Evolutionary conservation across 1,140 invertebrate genomes (phyloP).

Genomic region (Agraylea sexmaculata): DNA sequence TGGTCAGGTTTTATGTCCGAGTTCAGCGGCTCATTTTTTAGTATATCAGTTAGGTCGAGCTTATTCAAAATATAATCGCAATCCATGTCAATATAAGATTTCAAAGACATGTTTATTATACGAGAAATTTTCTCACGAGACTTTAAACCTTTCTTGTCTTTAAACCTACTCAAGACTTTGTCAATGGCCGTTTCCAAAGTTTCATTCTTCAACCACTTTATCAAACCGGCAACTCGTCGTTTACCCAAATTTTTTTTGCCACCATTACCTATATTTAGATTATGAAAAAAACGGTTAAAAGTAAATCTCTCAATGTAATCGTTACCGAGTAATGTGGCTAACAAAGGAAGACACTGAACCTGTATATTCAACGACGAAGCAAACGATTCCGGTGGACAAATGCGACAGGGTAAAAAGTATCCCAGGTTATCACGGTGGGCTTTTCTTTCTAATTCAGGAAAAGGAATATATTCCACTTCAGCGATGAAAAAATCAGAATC

Average conservation of each 20-base stretch:
- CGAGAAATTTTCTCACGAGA: too few relatives aligned
- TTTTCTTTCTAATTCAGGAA: constrained; percentile 48
- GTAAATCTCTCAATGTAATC: constrained; percentile 63
- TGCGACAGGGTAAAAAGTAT: too few relatives aligned
- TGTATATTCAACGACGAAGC: too few relatives aligned
- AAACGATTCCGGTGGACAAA: too few relatives aligned
- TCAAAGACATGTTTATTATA: too few relatives aligned
- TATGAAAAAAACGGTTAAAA: constrained; percentile 57
- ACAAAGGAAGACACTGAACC: too few relatives aligned
- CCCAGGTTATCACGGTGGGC: constrained; percentile 24
- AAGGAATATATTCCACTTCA: constrained; percentile 69
- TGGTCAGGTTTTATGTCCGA: too few relatives aligned
- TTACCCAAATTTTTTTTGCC: constrained; percentile 45
- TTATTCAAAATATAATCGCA: too few relatives aligned
- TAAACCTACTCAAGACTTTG: constrained; percentile 51
- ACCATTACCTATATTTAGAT: constrained; percentile 57
- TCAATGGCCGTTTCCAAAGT: constrained; percentile 53
- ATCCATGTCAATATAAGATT: too few relatives aligned
- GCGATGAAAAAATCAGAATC: constrained; percentile 90
- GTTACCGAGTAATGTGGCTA: constrained; percentile 75
- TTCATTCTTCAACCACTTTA: constrained; percentile 63
- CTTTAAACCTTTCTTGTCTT: too few relatives aligned
- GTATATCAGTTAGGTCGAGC: too few relatives aligned
- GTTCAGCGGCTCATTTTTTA: too few relatives aligned
- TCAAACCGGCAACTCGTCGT: constrained; percentile 52